These are phyloP conservation scores for Trichopoda pennipes DNA, from an alignment of 2,888 invertebrate genomes.

Conservation along the genomic window DNA sequence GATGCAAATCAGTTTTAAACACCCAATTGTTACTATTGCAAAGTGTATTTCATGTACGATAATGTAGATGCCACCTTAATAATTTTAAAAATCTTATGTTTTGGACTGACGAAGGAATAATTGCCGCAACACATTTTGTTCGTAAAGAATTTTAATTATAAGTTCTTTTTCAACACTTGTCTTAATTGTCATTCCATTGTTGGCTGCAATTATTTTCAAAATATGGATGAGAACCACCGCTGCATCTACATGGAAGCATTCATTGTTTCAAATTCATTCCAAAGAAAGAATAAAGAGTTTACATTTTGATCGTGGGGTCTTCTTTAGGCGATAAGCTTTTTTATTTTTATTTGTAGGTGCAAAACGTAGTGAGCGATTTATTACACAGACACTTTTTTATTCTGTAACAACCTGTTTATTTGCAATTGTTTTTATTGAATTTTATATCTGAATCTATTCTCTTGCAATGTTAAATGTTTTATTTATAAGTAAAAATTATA, in stretches of 20 bases:
- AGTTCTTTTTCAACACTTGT: slow-evolving; percentile 61
- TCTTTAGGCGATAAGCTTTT: slow-evolving; percentile 32
- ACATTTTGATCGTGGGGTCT: slow-evolving; percentile 29
- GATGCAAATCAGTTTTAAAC: too few relatives aligned
- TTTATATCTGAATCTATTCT: not conserved
- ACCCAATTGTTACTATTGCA: too few relatives aligned
- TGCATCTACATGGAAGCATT: not conserved
- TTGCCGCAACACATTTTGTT: slow-evolving; percentile 19
- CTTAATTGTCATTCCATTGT: slow-evolving; percentile 57
- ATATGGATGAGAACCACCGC: slow-evolving; percentile 37
- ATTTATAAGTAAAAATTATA: slow-evolving; percentile 34
- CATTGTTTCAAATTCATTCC: slow-evolving; percentile 20
- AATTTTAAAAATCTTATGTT: not conserved
- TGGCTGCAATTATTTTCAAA: slow-evolving; percentile 35
- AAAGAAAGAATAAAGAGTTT: not conserved
- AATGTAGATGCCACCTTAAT: too few relatives aligned
- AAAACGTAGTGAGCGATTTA: slow-evolving; percentile 48
- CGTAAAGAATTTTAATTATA: slow-evolving; percentile 54
- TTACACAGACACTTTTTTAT: slow-evolving; percentile 49
- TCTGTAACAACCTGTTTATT: slow-evolving; percentile 22
- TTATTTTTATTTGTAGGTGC: slow-evolving; percentile 38
- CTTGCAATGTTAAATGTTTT: slow-evolving; percentile 38
- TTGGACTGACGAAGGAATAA: slow-evolving; percentile 1
- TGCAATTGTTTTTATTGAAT: slow-evolving; percentile 13
- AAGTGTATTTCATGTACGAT: too few relatives aligned